phyloP scores from a whole-genome alignment of 1,140 invertebrate genomes.

The Brachionus rubens region DNA sequence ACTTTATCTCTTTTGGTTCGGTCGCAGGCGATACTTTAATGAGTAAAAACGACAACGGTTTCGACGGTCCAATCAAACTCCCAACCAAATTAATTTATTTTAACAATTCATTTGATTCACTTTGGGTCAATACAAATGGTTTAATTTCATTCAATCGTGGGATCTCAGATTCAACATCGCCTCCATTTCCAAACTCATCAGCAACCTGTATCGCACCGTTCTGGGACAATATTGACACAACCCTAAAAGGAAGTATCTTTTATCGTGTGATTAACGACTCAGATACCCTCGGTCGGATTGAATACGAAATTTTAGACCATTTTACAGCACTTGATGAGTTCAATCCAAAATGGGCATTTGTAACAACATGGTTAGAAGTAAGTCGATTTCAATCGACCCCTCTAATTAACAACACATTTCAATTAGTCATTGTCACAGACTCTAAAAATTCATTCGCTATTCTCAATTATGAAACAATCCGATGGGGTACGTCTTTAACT shows the following conservation, averaged over 20 bases:
- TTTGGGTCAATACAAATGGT: constrained; percentile 10
- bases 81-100: neutral
- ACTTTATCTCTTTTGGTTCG: no score
- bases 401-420: constrained; percentile 35
- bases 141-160: constrained; percentile 19
- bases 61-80: neutral
- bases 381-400: neutral
- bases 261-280: neutral
- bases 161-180: neutral
- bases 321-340: neutral
- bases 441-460: constrained; percentile 8
- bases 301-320: neutral
- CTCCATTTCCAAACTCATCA: neutral
- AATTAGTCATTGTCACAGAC: constrained; percentile 21
- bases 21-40: no score
- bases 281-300: neutral
- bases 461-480: constrained; percentile 46
- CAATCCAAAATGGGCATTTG: constrained; percentile 13
- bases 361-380: constrained; percentile 12
- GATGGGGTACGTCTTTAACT: neutral
- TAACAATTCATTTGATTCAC: neutral
- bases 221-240: constrained; percentile 12
- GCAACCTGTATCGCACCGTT: neutral
- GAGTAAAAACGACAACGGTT: neutral
- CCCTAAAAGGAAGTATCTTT: neutral